A percentile compares a stretch with the other conserved stretches of the same genome.
Conservation (phyloP, 2,113 vertebrate species). For the Craseonycteris thonglongyai region DNA sequence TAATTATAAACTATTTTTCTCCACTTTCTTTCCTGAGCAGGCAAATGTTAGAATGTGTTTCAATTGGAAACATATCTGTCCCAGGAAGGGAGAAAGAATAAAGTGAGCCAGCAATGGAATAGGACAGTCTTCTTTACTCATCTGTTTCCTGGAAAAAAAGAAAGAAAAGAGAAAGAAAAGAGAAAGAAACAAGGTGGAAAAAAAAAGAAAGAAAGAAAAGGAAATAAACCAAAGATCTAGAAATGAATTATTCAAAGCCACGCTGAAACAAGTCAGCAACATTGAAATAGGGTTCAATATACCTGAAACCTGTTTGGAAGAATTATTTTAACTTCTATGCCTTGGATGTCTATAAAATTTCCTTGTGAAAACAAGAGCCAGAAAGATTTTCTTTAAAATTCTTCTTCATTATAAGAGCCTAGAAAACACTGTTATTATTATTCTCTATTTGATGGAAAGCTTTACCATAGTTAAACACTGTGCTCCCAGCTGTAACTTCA, state of each 20-base stretch:
- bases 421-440: background rate
- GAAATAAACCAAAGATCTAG: slow-evolving; percentile 39
- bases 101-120: slow-evolving; percentile 71
- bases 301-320: slow-evolving; percentile 58
- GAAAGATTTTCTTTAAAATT: slow-evolving; percentile 27
- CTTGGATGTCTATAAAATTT: slow-evolving; percentile 35
- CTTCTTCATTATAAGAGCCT: background rate
- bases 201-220: background rate
- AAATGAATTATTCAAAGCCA: slow-evolving; percentile 77
- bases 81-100: slow-evolving; percentile 55
- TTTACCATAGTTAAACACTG: background rate
- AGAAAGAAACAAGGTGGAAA: slow-evolving; percentile 16
- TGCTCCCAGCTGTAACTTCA: background rate
- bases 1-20: slow-evolving; percentile 55
- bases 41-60: slow-evolving; percentile 60
- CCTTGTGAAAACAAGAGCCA: slow-evolving; percentile 26
- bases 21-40: slow-evolving; percentile 55
- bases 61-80: slow-evolving; percentile 74
- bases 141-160: slow-evolving; percentile 65
- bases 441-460: background rate
- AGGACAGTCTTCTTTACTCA: slow-evolving; percentile 64
- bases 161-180: background rate
- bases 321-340: slow-evolving; percentile 43
- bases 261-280: slow-evolving; percentile 57
- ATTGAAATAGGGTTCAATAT: slow-evolving; percentile 53